Evolutionary conservation across 2,113 vertebrate species (phyloP).

Genomic region (Dicentrarchus labrax): DNA sequence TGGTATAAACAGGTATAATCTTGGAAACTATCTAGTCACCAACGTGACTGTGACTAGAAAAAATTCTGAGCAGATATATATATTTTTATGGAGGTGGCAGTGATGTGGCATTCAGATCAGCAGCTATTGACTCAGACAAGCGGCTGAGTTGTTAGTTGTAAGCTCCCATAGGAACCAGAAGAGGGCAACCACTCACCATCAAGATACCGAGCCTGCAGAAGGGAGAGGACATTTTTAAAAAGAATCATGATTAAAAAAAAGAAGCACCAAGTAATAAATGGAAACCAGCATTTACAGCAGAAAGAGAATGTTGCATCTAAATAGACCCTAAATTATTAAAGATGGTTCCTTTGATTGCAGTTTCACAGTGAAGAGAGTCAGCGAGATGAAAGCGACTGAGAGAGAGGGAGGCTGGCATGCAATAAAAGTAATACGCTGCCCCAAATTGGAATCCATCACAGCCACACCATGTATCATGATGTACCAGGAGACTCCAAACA

Average conservation of each 20-base stretch:
- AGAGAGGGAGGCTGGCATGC: not conserved
- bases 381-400: not conserved
- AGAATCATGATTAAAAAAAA: not conserved
- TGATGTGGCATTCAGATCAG: slow-evolving; percentile 27
- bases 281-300: not conserved
- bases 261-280: not conserved
- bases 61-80: not conserved
- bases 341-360: not conserved
- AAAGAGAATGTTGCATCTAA: slow-evolving; percentile 17
- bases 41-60: not conserved
- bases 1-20: not conserved
- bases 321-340: slow-evolving; percentile 24
- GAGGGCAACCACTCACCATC: slow-evolving; percentile 61
- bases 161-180: slow-evolving; percentile 53
- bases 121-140: not conserved
- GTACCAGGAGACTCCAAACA: slow-evolving; percentile 1
- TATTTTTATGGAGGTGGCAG: not conserved
- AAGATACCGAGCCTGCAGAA: not conserved
- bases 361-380: not conserved
- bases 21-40: not conserved
- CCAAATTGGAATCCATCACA: slow-evolving; percentile 9
- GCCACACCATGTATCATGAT: not conserved
- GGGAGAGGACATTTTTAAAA: not conserved
- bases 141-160: slow-evolving; percentile 39
- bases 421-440: not conserved